Evolutionary conservation across 2,797 vertebrate genomes (phyloP).

Genomic region (Parotocinclus haroldoi): DNA sequence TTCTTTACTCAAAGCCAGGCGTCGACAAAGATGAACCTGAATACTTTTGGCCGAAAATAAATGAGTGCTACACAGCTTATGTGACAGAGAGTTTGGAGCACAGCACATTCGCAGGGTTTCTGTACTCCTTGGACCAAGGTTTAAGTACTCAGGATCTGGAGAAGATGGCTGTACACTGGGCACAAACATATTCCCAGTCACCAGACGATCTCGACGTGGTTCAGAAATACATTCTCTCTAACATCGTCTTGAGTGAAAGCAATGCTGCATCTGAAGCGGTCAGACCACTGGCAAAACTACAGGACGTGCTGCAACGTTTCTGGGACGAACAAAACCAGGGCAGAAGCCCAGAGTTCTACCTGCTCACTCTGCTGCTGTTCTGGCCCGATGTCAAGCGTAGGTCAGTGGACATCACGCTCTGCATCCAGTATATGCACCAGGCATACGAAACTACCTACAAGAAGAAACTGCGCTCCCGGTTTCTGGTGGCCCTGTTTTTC

Average conservation of each 20-base stretch:
- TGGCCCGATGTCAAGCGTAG: conserved; percentile 12
- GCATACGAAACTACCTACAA: conserved; percentile 14
- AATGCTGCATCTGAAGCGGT: not conserved
- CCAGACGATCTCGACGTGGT: not conserved
- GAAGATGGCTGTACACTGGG: conserved; percentile 6
- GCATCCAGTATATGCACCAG: conserved; percentile 1
- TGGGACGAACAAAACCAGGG: too few relatives aligned
- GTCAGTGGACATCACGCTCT: conserved; percentile 7
- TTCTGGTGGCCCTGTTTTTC: conserved; percentile 37
- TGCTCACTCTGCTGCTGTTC: conserved; percentile 36
- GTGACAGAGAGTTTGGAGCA: not conserved
- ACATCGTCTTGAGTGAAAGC: conserved; percentile 25
- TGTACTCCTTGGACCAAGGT: not conserved
- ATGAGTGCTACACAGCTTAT: not conserved
- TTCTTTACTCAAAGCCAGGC: conserved; percentile 28
- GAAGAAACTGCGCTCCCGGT: conserved; percentile 24
- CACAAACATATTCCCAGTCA: not conserved
- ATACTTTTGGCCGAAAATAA: not conserved
- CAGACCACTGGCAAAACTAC: conserved; percentile 2
- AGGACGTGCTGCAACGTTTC: conserved; percentile 2
- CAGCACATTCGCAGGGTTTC: conserved; percentile 26
- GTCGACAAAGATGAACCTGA: not conserved
- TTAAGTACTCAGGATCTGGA: not conserved
- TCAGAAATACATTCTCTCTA: conserved; percentile 19
- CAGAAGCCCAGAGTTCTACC: conserved; percentile 34